Base-by-base conservation (phyloP, 2,888 invertebrate genomes). In the Leptarthrus brevirostris region DNA sequence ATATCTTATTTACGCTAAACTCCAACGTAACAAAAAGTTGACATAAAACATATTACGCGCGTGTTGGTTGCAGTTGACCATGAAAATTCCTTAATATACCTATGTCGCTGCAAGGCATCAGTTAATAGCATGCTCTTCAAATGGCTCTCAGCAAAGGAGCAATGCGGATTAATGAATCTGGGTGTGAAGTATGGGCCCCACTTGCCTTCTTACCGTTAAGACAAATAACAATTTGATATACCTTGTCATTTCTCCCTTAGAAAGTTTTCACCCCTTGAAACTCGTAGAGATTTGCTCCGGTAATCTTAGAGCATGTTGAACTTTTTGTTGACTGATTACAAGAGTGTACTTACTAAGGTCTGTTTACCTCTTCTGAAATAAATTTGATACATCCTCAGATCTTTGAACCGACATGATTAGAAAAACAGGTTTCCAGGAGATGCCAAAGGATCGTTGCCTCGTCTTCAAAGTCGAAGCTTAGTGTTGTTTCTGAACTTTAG, bases 131-230 rank as follows among this genome's bases (percentile, higher is more conserved):
- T 52, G 8, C 52, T 18, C 52, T 52, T 69, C 49, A 69, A 69
- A 52, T 69, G 69, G 30, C 26, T 49, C 52, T 69, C 10, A 8
- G 69, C 16, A 26, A 26, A 34, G 34, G 34, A 34, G 30, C 26
- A 30, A 5, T 34, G 10, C 18, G 69, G 52, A 69, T 69, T 69
- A 69, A 69, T 69, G 52, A 52, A 69, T 34, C 26, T 22, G 16
- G 69, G 69, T 52, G 69, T 69, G 69, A 69, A 69, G 52, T 69
- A 69, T 69, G 18, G 30, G 52, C 16, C 69, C 69, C 69, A 69
- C 52, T 52, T 69, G 69, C 69, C 69, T 66, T 69, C 69, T 69
- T 69, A 52, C 52, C 69, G 52, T 69, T 69, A 69, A 69, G 49
- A 52, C 69, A 52, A 69, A 69, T 34, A 49, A 34, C 69, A 12